Percentiles rank a stretch among this genome's conserved stretches.
Evolutionary conservation across 2,888 invertebrate genomes (phyloP).

Genomic region (Caenorhabditis sinica): DNA sequence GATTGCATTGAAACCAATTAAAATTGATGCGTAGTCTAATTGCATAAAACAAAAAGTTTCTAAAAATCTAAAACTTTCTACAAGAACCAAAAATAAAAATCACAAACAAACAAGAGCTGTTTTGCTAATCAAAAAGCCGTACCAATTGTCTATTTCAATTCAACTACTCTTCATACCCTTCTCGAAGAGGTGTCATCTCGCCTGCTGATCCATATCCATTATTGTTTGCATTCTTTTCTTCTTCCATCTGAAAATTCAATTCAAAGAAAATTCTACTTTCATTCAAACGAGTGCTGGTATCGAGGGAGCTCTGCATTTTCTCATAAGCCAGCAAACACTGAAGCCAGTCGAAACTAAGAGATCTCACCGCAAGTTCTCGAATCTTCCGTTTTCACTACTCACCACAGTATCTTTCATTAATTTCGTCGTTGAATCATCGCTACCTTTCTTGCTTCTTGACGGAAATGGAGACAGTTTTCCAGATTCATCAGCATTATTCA

Average conservation of each 20-base stretch:
- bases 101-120: neutral
- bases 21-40: no score
- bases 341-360: constrained; percentile 19
- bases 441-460: constrained; percentile 71
- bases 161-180: constrained; percentile 54
- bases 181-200: constrained; percentile 63
- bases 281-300: neutral
- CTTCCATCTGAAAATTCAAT: constrained; percentile 54
- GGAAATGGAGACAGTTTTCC: constrained; percentile 66
- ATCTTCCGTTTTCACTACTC: neutral
- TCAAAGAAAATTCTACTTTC: constrained; percentile 19
- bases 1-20: no score
- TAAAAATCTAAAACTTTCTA: neutral
- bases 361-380: neutral
- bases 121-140: constrained; percentile 24
- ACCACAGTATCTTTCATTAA: constrained; percentile 66
- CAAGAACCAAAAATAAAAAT: neutral
- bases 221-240: constrained; percentile 62
- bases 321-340: constrained; percentile 18
- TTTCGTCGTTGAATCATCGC: constrained; percentile 73
- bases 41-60: neutral
- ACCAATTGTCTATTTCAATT: constrained; percentile 20
- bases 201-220: constrained; percentile 66
- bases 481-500: constrained; percentile 54
- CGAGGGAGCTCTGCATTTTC: no score